Percentiles rank a stretch among this genome's conserved stretches.
Conservation (phyloP, 2,797 vertebrate genomes). For the Syngnathus rostellatus region DNA sequence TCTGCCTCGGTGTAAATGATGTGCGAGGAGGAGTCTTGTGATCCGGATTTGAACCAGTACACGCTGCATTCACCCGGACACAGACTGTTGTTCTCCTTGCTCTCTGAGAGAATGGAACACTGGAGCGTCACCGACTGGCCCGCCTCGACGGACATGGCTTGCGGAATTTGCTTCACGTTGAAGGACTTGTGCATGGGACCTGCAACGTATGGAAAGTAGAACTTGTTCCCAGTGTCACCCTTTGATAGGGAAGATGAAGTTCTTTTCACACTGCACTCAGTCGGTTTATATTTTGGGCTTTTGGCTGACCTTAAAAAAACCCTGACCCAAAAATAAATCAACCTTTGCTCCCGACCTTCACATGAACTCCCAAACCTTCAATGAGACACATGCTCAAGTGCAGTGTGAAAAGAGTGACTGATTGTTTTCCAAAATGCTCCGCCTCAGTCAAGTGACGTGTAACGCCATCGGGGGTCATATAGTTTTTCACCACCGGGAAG, state of each 20-base stretch:
- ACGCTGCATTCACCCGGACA: background rate
- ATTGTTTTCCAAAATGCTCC: background rate
- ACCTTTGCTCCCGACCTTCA: too few species aligned
- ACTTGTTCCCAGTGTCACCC: background rate
- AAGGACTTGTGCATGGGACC: constrained; percentile 1
- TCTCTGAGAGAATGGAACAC: background rate
- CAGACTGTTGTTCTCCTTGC: background rate
- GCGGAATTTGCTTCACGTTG: constrained; percentile 1
- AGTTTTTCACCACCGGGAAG: background rate
- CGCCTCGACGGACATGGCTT: background rate
- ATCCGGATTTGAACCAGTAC: constrained; percentile 7
- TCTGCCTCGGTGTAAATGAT: constrained; percentile 1
- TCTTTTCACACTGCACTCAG: too few species aligned
- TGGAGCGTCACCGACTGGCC: background rate
- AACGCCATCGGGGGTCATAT: too few species aligned
- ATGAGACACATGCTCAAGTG: too few species aligned
- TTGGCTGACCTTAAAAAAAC: too few species aligned
- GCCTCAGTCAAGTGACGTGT: background rate
- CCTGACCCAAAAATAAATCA: too few species aligned
- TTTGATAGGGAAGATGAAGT: too few species aligned
- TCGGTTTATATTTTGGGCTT: too few species aligned
- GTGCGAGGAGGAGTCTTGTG: background rate
- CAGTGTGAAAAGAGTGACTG: too few species aligned
- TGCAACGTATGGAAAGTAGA: background rate
- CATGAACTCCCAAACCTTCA: too few species aligned